These are phyloP conservation scores for Odontophorus gujanensis DNA, from an alignment of 2,113 vertebrate genomes.

Conservation along the genomic window DNA sequence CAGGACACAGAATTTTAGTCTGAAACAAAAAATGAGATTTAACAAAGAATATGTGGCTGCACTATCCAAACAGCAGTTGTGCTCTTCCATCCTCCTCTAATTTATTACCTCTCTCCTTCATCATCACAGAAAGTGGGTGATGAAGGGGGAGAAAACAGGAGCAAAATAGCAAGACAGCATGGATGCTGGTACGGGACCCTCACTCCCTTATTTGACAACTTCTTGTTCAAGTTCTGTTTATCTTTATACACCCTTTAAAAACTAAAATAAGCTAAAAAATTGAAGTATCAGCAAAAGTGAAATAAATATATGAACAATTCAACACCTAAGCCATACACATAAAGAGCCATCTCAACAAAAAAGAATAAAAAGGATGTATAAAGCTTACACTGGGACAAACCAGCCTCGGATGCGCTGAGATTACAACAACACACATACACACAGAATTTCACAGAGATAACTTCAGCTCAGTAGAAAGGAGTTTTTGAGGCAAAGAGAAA, in stretches of 20 bases:
- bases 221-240: conserved; percentile 14
- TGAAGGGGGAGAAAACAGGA: not conserved
- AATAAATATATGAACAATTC: not conserved
- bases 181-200: not conserved
- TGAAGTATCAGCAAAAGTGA: not conserved
- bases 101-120: not conserved
- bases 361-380: not conserved
- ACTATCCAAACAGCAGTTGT: not conserved
- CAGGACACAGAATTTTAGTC: not conserved
- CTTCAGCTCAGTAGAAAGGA: not conserved
- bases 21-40: not conserved
- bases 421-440: rapidly evolving
- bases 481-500: not conserved
- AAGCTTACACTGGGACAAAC: not conserved
- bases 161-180: not conserved
- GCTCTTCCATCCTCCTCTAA: not conserved
- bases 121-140: not conserved
- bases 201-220: not conserved
- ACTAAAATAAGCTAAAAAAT: not conserved
- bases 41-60: not conserved
- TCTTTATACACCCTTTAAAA: not conserved
- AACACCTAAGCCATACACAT: not conserved
- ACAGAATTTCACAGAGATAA: not conserved
- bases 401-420: not conserved
- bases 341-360: not conserved